A percentile compares a stretch with the other conserved stretches of the same genome.
Evolutionary conservation across 2,797 vertebrate species (phyloP).

Genomic region (Phylloscopus collybita): DNA sequence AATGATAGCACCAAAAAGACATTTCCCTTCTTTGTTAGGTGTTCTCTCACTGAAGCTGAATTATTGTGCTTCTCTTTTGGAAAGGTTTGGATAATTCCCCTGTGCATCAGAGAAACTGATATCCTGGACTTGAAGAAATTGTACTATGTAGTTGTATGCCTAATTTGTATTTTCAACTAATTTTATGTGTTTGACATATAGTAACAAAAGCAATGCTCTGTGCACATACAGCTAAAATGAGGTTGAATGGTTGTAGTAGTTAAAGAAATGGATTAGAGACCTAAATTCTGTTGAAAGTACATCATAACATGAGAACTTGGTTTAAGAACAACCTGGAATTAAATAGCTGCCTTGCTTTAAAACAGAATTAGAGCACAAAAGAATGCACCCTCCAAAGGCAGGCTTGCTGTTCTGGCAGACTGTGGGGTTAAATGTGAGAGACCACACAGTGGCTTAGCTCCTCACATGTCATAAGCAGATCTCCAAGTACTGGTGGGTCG

Average conservation of each 20-base stretch:
- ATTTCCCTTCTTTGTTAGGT: background rate
- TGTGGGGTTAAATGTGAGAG: background rate
- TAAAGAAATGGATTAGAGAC: background rate
- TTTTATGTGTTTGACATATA: background rate
- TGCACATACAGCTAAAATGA: background rate
- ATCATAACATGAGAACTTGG: background rate
- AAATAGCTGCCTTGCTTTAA: background rate
- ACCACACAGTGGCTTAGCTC: background rate
- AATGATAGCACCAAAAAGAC: background rate
- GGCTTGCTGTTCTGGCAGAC: background rate
- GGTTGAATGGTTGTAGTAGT: background rate
- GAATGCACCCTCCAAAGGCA: background rate
- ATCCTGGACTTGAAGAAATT: background rate
- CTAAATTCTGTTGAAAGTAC: background rate
- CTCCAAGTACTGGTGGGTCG: background rate
- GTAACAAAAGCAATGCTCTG: background rate
- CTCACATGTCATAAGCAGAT: accelerated
- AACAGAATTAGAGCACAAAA: background rate
- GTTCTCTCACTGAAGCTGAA: background rate
- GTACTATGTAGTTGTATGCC: background rate
- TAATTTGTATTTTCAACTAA: background rate
- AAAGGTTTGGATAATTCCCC: background rate
- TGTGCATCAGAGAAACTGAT: background rate
- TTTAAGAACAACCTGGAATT: background rate
- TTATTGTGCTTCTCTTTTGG: background rate